These are phyloP conservation scores for Indicator indicator DNA, from an alignment of 2,113 vertebrate genomes.

Conservation along the genomic window DNA sequence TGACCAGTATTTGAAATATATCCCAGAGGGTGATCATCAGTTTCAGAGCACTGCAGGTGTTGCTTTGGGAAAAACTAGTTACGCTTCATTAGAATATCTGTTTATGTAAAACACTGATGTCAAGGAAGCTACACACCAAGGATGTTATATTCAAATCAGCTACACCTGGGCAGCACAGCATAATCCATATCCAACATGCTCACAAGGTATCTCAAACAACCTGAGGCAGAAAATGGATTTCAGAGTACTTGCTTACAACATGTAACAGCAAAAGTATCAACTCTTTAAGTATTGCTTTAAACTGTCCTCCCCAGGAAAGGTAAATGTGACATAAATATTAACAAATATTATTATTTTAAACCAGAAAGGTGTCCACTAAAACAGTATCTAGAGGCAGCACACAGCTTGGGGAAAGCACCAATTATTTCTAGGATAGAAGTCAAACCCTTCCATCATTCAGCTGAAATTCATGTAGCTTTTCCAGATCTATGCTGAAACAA, in stretches of 20 bases:
- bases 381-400: not conserved
- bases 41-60: not conserved
- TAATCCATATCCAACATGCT: not conserved
- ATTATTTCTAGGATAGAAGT: constrained; percentile 9
- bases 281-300: not conserved
- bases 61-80: not conserved
- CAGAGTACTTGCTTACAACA: not conserved
- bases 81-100: not conserved
- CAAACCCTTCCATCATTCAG: not conserved
- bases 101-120: not conserved
- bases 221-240: not conserved
- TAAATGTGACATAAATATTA: constrained; percentile 20
- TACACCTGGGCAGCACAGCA: not conserved
- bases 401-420: constrained; percentile 2
- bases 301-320: not conserved
- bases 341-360: not conserved
- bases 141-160: not conserved
- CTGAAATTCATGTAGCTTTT: constrained; percentile 1
- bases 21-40: not conserved
- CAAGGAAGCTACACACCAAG: not conserved
- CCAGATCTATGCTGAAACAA: not conserved
- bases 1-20: not conserved
- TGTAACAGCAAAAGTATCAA: not conserved
- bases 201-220: not conserved
- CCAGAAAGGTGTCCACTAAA: not conserved